Evolutionary conservation across 2,888 invertebrate species (phyloP), one percentile per base, ranked within the genome.

Genomic region (Trissolcus brochymenae): DNA sequence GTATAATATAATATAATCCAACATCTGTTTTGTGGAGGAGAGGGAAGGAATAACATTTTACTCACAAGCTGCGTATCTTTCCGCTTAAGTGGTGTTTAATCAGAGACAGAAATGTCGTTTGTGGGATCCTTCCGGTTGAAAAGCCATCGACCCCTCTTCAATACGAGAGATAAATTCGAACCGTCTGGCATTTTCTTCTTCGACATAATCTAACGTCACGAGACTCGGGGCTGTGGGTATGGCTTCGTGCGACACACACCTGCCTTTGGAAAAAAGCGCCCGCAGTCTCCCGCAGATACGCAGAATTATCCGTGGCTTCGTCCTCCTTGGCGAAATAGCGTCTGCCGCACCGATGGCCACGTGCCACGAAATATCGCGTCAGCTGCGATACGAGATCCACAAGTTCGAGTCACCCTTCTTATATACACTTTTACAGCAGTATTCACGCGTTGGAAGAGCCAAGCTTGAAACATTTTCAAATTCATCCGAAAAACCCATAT

Each of bases 321-420:
- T 65, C 60, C 50, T 46, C 55, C 50, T 59, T 49, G 57, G 59
- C 46, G 41, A 55, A 51, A 41, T 66, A 73, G 21, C 73, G 54
- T 78, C 74, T 76, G 71, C 66, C 56, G 55, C 35, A 19, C 55
- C 67, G 59, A 70, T 53, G 66, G 76, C 79, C 79, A 79, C 79
- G 79, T 73, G 73, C 79, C 73, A 66, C 66, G 62, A 70, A 46
- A 70, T 76, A 73, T 67, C 72, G 68, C 73, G 76, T 76, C 79
- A 79, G 76, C 79, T 79, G 73, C 66, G 49, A 72, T 59, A 19
- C 78, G 70, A 61, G 68, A 68, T 54, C 60, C 59, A 57, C 71
- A 25, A 41, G 35, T 62, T 46, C 29, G 29, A 9, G 29, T 9
- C 29, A 29, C 29, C 29, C 29, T 29, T 29, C 29, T 9, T 9